Conservation (phyloP, 2,113 vertebrate species). For the Sprattus sprattus region DNA sequence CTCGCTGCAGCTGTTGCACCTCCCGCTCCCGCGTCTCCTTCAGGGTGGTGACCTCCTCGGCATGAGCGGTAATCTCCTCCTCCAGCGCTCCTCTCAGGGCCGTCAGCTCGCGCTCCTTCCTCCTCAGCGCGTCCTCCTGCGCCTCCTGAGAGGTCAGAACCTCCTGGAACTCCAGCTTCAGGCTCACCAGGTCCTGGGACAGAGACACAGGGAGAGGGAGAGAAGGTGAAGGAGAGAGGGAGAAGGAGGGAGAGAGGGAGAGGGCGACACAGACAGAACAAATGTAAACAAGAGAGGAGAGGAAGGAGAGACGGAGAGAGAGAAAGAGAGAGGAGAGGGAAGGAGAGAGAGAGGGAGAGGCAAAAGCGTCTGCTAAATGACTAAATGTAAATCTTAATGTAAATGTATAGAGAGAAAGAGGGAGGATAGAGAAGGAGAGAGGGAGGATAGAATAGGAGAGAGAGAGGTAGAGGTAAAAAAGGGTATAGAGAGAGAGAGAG, state of each 20-base stretch:
- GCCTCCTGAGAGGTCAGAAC: constrained; percentile 83
- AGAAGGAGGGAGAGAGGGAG: neutral
- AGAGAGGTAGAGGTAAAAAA: neutral
- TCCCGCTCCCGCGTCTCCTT: constrained; percentile 82
- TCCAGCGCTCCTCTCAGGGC: constrained; percentile 88
- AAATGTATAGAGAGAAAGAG: neutral
- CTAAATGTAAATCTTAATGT: too few species aligned
- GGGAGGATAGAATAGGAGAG: neutral
- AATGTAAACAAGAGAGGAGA: neutral
- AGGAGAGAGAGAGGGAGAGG: neutral
- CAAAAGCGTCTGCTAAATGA: too few species aligned
- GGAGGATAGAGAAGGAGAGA: neutral
- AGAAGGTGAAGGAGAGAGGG: neutral
- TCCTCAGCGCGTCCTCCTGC: constrained; percentile 83
- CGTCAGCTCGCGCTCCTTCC: constrained; percentile 81
- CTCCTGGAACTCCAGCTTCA: constrained; percentile 81
- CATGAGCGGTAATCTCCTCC: constrained; percentile 90
- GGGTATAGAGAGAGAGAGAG: neutral
- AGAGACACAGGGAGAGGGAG: neutral
- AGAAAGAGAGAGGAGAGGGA: neutral
- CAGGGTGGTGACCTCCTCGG: constrained; percentile 81
- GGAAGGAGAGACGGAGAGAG: neutral
- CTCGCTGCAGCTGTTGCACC: constrained; percentile 69
- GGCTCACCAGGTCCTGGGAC: constrained; percentile 76
- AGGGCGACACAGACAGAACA: neutral